Evolutionary conservation across 2,113 vertebrate species (phyloP).

Genomic region (Cepphus grylle): DNA sequence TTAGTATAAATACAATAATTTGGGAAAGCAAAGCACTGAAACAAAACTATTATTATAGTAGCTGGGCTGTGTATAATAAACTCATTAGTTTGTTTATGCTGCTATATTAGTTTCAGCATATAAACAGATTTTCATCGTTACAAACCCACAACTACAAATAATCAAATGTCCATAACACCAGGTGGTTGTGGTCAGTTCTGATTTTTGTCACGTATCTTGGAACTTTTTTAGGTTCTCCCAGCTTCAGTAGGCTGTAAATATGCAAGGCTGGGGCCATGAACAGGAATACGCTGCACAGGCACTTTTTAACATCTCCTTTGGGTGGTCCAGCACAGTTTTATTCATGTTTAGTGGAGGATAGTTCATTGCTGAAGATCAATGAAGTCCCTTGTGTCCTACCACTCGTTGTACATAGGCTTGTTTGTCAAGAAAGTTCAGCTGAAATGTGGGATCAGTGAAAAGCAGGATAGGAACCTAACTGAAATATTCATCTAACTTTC

Average conservation of each 20-base stretch:
- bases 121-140: not conserved
- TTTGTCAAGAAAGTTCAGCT: not conserved
- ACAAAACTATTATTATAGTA: not conserved
- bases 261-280: not conserved
- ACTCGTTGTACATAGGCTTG: not conserved
- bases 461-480: not conserved
- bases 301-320: not conserved
- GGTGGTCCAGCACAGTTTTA: not conserved
- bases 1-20: not conserved
- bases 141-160: not conserved
- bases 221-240: not conserved
- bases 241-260: not conserved
- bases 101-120: not conserved
- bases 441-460: not conserved
- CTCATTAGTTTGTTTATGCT: not conserved
- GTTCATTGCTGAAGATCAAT: not conserved
- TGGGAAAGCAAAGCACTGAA: not conserved
- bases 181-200: not conserved
- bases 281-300: not conserved
- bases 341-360: not conserved
- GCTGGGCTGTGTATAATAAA: not conserved
- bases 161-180: not conserved
- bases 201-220: not conserved
- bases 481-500: not conserved
- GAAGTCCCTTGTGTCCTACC: not conserved